A percentile compares a stretch with the other conserved stretches of the same genome.
Evolutionary conservation across 2,113 vertebrate genomes (phyloP).

Genomic region (Numida meleagris): DNA sequence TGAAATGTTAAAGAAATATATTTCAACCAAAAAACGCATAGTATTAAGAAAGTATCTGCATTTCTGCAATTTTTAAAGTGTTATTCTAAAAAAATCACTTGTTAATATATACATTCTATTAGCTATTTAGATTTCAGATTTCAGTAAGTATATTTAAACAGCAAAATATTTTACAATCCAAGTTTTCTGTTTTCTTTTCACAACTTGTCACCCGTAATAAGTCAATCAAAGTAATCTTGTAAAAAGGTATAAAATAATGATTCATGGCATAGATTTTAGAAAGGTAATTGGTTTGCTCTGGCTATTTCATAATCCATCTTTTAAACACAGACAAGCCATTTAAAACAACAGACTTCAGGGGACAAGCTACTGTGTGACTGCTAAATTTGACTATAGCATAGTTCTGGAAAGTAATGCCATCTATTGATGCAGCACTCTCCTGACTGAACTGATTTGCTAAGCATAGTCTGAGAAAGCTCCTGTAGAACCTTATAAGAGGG

Average conservation of each 20-base stretch:
- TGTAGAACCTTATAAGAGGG: background rate
- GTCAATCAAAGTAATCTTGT: background rate
- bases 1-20: background rate
- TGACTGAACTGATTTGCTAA: background rate
- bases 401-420: background rate
- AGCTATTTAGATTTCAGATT: background rate
- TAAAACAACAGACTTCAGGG: background rate
- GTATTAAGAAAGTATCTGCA: background rate
- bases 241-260: background rate
- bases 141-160: background rate
- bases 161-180: background rate
- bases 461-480: background rate
- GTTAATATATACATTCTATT: background rate
- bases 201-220: background rate
- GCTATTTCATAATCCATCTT: background rate
- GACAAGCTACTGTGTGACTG: background rate
- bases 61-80: background rate
- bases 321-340: background rate
- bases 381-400: background rate
- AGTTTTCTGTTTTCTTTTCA: background rate
- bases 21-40: background rate
- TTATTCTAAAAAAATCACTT: background rate
- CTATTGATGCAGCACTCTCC: background rate
- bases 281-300: background rate
- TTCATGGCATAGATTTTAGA: background rate